Evolutionary conservation across 2,113 vertebrate genomes (phyloP).

Genomic region (Alethe castanea): DNA sequence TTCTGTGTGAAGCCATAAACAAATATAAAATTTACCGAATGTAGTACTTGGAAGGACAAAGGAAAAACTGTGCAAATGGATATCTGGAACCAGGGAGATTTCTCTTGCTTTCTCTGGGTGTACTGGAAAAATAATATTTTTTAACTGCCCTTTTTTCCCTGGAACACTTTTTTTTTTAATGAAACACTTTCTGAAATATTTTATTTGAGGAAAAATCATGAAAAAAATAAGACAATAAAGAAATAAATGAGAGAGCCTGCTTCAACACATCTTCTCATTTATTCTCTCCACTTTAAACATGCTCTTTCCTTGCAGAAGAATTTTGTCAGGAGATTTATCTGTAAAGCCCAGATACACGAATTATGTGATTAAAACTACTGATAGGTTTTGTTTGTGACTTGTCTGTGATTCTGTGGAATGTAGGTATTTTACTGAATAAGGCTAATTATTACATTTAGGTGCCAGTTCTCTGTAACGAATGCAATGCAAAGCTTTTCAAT

Average conservation of each 20-base stretch:
- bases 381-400: constrained; percentile 7
- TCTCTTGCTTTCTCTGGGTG: not conserved
- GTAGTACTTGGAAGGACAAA: not conserved
- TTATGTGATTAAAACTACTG: constrained; percentile 26
- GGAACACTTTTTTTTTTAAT: not conserved
- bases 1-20: not conserved
- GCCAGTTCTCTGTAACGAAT: not conserved
- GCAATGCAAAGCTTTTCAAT: not conserved
- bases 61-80: not conserved
- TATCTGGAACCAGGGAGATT: not conserved
- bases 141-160: not conserved
- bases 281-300: not conserved
- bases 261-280: not conserved
- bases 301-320: not conserved
- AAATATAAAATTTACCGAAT: not conserved
- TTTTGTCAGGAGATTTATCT: not conserved
- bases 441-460: not conserved
- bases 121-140: not conserved
- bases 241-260: not conserved
- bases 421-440: not conserved
- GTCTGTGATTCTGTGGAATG: not conserved
- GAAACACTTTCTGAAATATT: not conserved
- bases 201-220: not conserved
- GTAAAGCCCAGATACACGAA: not conserved
- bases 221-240: not conserved